phyloP scores from a whole-genome alignment of 2,113 vertebrate genomes.

The Cariama cristata region DNA sequence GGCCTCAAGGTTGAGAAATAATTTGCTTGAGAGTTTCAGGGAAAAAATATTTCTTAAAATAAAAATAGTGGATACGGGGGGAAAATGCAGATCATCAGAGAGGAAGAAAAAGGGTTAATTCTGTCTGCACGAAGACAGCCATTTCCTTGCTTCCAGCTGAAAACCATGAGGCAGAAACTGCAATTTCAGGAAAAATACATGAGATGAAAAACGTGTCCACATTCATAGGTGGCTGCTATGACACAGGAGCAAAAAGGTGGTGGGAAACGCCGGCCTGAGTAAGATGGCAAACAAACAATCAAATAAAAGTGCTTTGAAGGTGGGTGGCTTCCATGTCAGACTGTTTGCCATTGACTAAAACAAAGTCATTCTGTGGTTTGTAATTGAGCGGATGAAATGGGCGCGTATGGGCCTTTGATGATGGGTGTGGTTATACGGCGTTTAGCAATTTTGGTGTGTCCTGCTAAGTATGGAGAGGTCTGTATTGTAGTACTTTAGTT shows the following conservation, averaged over 20 bases:
- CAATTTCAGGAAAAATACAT: background rate
- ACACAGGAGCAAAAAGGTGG: background rate
- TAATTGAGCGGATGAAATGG: conserved; percentile 73
- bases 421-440: conserved; percentile 73
- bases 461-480: conserved; percentile 60
- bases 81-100: background rate
- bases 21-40: background rate
- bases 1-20: background rate
- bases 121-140: background rate
- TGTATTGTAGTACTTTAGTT: background rate
- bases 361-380: conserved; percentile 76
- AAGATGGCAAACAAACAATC: conserved; percentile 33
- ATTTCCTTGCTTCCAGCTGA: background rate
- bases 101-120: conserved; percentile 23
- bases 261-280: background rate
- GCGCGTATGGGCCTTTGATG: conserved; percentile 71
- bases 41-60: background rate
- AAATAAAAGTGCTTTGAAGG: conserved; percentile 68
- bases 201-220: background rate
- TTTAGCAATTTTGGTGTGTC: conserved; percentile 70
- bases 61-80: background rate
- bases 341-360: conserved; percentile 69
- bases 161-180: background rate
- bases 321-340: conserved; percentile 66
- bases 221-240: background rate